Evolutionary conservation across 2,113 vertebrate species (phyloP).

Genomic region (Leucopsar rothschildi): DNA sequence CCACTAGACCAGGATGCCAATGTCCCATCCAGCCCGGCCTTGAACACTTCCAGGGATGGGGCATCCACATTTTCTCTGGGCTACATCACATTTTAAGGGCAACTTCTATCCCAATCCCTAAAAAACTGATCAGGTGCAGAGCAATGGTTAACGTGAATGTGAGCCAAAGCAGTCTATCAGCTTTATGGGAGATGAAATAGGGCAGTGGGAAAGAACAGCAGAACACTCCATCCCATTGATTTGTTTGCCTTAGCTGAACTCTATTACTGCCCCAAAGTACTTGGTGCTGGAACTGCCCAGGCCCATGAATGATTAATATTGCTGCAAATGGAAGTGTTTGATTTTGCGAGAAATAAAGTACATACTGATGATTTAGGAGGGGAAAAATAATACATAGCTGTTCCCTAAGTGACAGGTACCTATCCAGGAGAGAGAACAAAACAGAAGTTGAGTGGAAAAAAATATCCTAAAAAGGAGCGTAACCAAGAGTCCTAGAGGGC

Average conservation of each 20-base stretch:
- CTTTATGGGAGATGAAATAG: neutral
- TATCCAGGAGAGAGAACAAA: neutral
- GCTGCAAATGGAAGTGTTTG: neutral
- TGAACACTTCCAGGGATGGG: neutral
- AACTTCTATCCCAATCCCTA: neutral
- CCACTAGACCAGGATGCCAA: neutral
- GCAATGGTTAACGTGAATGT: neutral
- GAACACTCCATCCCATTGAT: neutral
- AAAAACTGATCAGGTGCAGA: neutral
- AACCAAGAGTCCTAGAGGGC: neutral
- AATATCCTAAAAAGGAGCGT: neutral
- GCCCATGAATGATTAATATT: neutral
- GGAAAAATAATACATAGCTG: neutral
- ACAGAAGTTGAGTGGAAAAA: neutral
- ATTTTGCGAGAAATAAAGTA: neutral
- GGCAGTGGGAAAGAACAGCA: neutral
- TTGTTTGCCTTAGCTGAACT: neutral
- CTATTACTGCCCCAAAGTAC: neutral
- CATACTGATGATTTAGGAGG: neutral
- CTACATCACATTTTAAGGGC: neutral
- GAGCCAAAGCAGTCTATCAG: neutral
- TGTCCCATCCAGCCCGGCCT: neutral
- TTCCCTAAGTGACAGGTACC: neutral
- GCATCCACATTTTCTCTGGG: neutral
- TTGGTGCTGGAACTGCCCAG: neutral